Evolutionary conservation across 1,140 invertebrate genomes (phyloP).

Genomic region (Lordiphosa mommai): DNA sequence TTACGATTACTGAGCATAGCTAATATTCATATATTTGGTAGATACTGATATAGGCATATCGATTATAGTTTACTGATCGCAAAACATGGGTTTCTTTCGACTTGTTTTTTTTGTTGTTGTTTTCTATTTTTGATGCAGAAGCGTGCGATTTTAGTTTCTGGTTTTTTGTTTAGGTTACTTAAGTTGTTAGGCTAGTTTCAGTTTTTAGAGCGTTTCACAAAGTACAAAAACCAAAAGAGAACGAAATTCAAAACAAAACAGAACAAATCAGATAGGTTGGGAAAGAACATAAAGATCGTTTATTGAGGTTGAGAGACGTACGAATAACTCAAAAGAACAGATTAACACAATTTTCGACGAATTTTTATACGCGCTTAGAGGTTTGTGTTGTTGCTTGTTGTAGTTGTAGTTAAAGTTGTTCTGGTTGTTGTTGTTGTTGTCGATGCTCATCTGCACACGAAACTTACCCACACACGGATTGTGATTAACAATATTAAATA

Average conservation of each 20-base stretch:
- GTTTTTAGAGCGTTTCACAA: conserved; percentile 71
- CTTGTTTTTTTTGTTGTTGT: conserved; percentile 26
- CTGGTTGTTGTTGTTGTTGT: conserved; percentile 15
- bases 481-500: conserved; percentile 92
- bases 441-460: conserved; percentile 18
- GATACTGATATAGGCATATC: conserved; percentile 60
- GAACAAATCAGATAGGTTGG: conserved; percentile 19
- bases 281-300: conserved; percentile 18
- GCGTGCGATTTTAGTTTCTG: conserved; percentile 75
- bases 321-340: conserved; percentile 14
- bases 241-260: conserved; percentile 38
- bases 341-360: conserved; percentile 34
- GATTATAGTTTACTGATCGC: conserved; percentile 65
- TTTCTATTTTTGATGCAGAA: conserved; percentile 71
- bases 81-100: conserved; percentile 60
- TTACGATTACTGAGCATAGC: conserved; percentile 69
- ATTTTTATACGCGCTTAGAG: conserved; percentile 12
- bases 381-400: conserved; percentile 41
- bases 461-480: conserved; percentile 95
- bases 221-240: conserved; percentile 48
- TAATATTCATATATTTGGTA: conserved; percentile 54
- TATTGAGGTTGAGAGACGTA: conserved; percentile 29
- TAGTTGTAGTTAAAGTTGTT: conserved; percentile 21
- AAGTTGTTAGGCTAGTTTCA: conserved; percentile 70
- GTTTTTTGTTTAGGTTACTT: conserved; percentile 60